Conservation (phyloP, 2,888 invertebrate genomes). For the Xanthorhoe spadicearia region DNA sequence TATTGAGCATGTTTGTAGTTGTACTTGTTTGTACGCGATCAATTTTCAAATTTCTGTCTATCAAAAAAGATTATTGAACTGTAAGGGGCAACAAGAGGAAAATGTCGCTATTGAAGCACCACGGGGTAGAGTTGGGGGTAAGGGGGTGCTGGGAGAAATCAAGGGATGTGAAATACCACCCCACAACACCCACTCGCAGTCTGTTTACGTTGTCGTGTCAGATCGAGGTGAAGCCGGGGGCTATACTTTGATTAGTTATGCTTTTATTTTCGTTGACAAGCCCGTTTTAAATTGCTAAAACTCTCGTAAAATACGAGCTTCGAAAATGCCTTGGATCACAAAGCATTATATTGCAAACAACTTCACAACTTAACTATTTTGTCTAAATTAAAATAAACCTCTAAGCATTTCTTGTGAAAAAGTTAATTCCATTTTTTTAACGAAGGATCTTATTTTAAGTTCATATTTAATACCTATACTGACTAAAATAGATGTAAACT, state of each 20-base stretch:
- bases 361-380: neutral
- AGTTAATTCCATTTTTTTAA: neutral
- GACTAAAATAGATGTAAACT: neutral
- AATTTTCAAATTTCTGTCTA: conserved; percentile 63
- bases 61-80: conserved; percentile 72
- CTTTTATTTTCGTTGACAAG: conserved; percentile 65
- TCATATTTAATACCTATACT: neutral
- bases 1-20: too few species aligned
- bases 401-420: neutral
- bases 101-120: conserved; percentile 74
- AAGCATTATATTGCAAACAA: neutral
- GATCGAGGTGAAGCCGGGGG: conserved; percentile 64
- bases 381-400: neutral
- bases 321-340: neutral
- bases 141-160: conserved; percentile 28
- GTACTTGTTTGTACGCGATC: conserved; percentile 44
- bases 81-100: conserved; percentile 67
- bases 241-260: conserved; percentile 73
- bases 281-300: conserved; percentile 51
- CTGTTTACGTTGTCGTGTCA: conserved; percentile 72
- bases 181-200: conserved; percentile 52
- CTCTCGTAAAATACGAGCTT: conserved; percentile 16
- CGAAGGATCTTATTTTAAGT: neutral
- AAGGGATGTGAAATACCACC: conserved; percentile 45
- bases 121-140: conserved; percentile 41